These are phyloP conservation scores for Brassicogethes aeneus DNA, from an alignment of 2,888 invertebrate species.

Conservation along the genomic window DNA sequence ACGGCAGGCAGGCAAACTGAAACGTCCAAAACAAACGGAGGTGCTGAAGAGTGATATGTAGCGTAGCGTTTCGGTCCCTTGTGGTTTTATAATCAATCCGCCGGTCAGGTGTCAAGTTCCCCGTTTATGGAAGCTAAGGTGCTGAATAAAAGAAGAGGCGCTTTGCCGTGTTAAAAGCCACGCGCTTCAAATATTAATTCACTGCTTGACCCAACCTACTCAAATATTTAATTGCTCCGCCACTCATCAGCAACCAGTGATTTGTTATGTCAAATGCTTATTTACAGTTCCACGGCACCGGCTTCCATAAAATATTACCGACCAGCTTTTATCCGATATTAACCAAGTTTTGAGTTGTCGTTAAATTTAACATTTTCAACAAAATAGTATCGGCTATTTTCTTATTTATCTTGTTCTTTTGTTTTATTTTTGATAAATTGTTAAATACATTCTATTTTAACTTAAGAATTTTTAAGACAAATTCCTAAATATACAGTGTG, in stretches of 20 bases:
- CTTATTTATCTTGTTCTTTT: too few relatives aligned
- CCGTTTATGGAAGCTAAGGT: constrained; percentile 41
- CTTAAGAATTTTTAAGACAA: too few relatives aligned
- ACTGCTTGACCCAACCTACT: constrained; percentile 40
- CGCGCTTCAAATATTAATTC: constrained; percentile 42
- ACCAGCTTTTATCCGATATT: too few relatives aligned
- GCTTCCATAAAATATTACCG: constrained; percentile 9
- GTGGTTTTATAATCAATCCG: constrained; percentile 40
- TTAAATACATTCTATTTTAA: too few relatives aligned
- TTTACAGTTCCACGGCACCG: constrained; percentile 23
- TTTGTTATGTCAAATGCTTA: constrained; percentile 37
- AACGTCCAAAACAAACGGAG: neutral
- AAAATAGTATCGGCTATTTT: too few relatives aligned
- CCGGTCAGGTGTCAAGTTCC: constrained; percentile 41
- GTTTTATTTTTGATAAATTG: too few relatives aligned
- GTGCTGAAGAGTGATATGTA: constrained; percentile 24
- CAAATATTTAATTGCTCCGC: constrained; percentile 43
- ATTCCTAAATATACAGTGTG: too few relatives aligned
- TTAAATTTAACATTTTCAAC: too few relatives aligned
- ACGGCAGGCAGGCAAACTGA: too few relatives aligned
- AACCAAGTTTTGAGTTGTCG: too few relatives aligned
- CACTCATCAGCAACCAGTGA: constrained; percentile 36
- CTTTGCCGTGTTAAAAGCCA: constrained; percentile 43
- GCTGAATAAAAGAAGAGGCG: constrained; percentile 42
- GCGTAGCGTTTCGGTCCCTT: constrained; percentile 23